phyloP scores from a whole-genome alignment of 2,113 vertebrate species.

The Lathamus discolor region DNA sequence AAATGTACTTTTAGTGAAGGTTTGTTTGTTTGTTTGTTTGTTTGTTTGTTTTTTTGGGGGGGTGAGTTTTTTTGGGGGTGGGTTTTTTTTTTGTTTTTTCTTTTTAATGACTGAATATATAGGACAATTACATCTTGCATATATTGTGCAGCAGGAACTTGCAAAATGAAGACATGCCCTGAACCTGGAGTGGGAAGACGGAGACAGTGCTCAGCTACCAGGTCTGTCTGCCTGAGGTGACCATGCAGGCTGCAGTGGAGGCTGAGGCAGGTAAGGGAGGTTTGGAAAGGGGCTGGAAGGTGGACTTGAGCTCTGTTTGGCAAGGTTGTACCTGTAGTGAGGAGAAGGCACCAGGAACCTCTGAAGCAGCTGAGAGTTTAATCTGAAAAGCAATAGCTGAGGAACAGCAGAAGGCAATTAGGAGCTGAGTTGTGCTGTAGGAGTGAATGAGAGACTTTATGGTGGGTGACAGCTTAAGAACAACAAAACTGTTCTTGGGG shows the following conservation, averaged over 20 bases:
- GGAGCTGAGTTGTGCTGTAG: background rate
- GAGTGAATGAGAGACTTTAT: background rate
- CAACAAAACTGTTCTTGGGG: background rate
- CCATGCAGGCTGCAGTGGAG: background rate
- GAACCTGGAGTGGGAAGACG: background rate
- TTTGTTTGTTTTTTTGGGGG: background rate
- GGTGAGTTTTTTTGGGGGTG: too few species aligned
- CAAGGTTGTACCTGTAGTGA: background rate
- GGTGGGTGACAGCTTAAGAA: background rate
- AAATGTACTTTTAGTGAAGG: background rate
- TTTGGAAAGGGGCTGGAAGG: background rate
- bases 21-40: background rate
- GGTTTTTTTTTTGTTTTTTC: background rate
- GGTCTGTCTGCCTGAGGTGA: background rate
- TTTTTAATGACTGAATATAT: background rate
- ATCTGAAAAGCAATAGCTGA: background rate
- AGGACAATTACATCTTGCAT: background rate
- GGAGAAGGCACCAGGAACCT: background rate
- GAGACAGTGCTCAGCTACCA: background rate
- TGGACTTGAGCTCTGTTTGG: background rate
- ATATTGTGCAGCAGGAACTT: background rate
- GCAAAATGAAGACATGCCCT: background rate
- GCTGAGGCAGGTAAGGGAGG: background rate
- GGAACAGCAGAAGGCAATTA: background rate
- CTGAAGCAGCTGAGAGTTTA: accelerated